A percentile compares a stretch with the other conserved stretches of the same genome.
Conservation (phyloP, 2,797 vertebrate genomes). For the Amblyopsis hoosieri region DNA sequence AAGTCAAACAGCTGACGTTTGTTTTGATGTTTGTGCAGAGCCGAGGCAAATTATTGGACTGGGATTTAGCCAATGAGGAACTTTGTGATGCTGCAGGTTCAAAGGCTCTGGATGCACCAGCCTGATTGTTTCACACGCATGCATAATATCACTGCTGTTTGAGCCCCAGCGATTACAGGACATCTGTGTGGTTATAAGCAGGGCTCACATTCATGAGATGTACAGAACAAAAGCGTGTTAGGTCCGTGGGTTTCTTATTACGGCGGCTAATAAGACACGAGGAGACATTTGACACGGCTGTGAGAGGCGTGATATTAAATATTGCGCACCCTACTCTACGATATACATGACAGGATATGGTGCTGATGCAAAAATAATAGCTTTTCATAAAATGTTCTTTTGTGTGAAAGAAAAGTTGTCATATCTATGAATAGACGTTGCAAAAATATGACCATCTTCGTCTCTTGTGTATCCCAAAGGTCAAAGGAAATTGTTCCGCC, state of each 20-base stretch:
- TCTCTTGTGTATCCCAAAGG: constrained; percentile 12
- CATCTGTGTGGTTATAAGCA: constrained; percentile 34
- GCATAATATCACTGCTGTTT: constrained; percentile 68
- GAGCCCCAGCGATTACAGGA: constrained; percentile 59
- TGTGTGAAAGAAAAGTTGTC: not conserved
- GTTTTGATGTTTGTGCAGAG: constrained; percentile 68
- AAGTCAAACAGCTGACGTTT: constrained; percentile 60
- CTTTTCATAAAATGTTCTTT: not conserved
- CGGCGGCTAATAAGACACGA: not conserved
- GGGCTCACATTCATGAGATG: constrained; percentile 34
- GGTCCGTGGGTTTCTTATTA: constrained; percentile 44
- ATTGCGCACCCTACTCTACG: constrained; percentile 25
- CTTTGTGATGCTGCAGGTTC: constrained; percentile 72
- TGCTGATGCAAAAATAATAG: not conserved
- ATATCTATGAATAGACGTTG: not conserved
- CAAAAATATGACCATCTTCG: constrained; percentile 1
- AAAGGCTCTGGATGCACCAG: constrained; percentile 77
- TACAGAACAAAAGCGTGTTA: constrained; percentile 26
- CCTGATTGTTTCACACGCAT: constrained; percentile 73
- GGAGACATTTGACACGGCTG: constrained; percentile 19
- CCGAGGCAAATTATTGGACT: constrained; percentile 72
- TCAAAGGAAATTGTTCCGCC: not conserved
- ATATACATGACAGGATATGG: constrained; percentile 24
- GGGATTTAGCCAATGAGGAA: constrained; percentile 74
- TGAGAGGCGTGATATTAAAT: constrained; percentile 36